phyloP scores from a whole-genome alignment of 2,888 invertebrate genomes.

The Horisme vitalbata region DNA sequence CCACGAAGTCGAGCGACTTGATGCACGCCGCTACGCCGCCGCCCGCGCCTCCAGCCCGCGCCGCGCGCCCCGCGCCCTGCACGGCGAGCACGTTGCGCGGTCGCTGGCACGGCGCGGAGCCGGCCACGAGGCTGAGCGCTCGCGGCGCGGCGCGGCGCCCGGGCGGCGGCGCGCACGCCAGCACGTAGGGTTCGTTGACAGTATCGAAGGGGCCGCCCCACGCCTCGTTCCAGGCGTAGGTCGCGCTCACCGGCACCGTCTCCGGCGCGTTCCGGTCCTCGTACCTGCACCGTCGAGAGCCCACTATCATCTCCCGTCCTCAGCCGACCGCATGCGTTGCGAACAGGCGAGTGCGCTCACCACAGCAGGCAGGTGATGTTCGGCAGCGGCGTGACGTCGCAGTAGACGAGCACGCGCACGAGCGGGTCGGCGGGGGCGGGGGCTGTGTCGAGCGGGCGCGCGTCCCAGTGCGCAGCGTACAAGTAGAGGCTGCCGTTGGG shows the following conservation, averaged over 20 bases:
- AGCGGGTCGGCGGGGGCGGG: conserved; percentile 14
- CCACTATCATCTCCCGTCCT: conserved; percentile 15
- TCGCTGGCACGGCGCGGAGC: conserved; percentile 10
- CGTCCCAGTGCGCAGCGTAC: conserved; percentile 26
- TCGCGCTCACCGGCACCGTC: conserved; percentile 5
- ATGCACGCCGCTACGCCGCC: conserved; percentile 17
- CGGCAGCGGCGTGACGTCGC: conserved; percentile 21
- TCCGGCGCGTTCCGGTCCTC: conserved; percentile 15
- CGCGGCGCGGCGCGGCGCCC: conserved; percentile 13
- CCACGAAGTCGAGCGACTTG: conserved; percentile 21
- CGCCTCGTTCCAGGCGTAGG: conserved; percentile 19
- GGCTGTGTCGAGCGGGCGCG: no score
- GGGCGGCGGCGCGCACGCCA: conserved; percentile 15
- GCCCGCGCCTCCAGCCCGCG: not conserved
- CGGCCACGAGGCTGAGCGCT: conserved; percentile 23
- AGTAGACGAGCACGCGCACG: conserved; percentile 21
- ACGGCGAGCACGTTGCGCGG: conserved; percentile 18
- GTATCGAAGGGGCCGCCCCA: conserved; percentile 22
- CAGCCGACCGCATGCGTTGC: no score
- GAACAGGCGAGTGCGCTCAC: conserved; percentile 13
- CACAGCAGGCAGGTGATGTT: conserved; percentile 23
- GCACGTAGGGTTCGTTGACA: conserved; percentile 27
- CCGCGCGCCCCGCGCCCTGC: conserved; percentile 8
- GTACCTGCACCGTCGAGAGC: not conserved
- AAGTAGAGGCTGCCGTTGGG: conserved; percentile 15